These are phyloP conservation scores for Margaritifera margaritifera DNA, from an alignment of 2,888 invertebrate genomes.

Conservation along the genomic window DNA sequence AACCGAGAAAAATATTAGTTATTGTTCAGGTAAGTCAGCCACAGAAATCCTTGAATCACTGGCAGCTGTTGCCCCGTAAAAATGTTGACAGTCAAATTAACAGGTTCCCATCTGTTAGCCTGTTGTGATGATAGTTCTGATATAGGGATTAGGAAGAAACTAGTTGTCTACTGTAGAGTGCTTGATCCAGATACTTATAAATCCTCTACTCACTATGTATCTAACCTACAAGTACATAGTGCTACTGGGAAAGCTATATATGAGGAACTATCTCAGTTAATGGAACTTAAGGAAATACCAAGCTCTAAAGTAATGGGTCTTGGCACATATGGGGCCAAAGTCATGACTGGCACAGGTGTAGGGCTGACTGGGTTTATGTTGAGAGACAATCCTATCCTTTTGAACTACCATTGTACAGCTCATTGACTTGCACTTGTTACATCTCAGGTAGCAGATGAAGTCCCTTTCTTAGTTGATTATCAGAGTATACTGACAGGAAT, in stretches of 20 bases:
- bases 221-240: slow-evolving; percentile 9
- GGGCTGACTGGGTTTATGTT: slow-evolving; percentile 14
- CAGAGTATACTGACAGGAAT: too few relatives aligned
- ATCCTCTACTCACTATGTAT: slow-evolving; percentile 10
- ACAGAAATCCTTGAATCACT: slow-evolving; percentile 7
- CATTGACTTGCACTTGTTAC: slow-evolving; percentile 13
- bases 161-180: slow-evolving; percentile 14
- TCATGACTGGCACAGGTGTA: slow-evolving; percentile 14
- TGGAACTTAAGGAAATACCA: too few relatives aligned
- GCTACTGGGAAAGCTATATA: slow-evolving; percentile 15
- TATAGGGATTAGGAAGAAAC: slow-evolving; percentile 12
- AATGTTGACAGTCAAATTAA: slow-evolving; percentile 6
- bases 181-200: slow-evolving; percentile 6
- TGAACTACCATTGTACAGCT: too few relatives aligned
- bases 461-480: slow-evolving; percentile 11
- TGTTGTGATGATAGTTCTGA: slow-evolving; percentile 22
- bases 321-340: slow-evolving; percentile 16
- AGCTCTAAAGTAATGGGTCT: slow-evolving; percentile 14
- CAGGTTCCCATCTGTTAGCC: slow-evolving; percentile 8
- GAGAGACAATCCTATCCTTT: slow-evolving; percentile 13
- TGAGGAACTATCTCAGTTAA: too few relatives aligned
- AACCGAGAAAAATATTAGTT: slow-evolving; percentile 5
- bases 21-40: slow-evolving; percentile 11
- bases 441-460: slow-evolving; percentile 11
- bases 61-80: slow-evolving; percentile 3